Evolutionary conservation across 1,140 invertebrate genomes (phyloP), one percentile per base, ranked within the genome.

Genomic region (Antheraea pernyi): DNA sequence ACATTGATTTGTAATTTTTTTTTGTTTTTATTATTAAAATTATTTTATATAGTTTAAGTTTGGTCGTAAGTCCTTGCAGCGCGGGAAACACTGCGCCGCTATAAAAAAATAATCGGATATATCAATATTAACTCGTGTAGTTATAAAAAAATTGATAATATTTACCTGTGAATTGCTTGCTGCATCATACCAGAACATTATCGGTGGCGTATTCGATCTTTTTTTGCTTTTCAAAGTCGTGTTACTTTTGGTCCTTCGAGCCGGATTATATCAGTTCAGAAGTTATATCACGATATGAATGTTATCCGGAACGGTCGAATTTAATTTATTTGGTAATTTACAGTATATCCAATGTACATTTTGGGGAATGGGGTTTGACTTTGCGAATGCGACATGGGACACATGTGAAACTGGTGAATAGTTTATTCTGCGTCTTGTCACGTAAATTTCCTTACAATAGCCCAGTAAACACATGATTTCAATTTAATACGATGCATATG

Each of bases 1-100:
- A 53, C 19, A 48, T 65, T 65, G 36, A 46, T 22, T 65, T 65
- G 63, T 65, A 65, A 64, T 37, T 65, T 65, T 64, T 65, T 65
- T 46, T 65, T 65, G 36, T 42, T 65, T 65, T 65, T 48, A 39
- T 64, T 65, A 10, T 65, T 65, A 48, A 9, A 0, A 39, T 65
- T 3, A 18, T 42, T 65, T 65, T 42, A 18, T 36, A 39, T 65
- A 19, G 7, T 65, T 46, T 65, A 13, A 48, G 63, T 65, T 46
- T 19, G 18, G 63, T 22, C 37, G 39, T 65, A 19, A 18, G n/a
- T 65, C 39, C 11, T 19, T 42, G 64, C 42, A 48, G 42, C 39
- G 64, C 39, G 39, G 64, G 19, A 48, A 65, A 48, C 61, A 63
- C 61, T 63, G 61, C 61, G 61, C 61, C 61, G 61, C 61, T 13